Evolutionary conservation across 2,797 vertebrate genomes (phyloP), one percentile per base, ranked within the genome.

Genomic region (Peromyscus aztecus): DNA sequence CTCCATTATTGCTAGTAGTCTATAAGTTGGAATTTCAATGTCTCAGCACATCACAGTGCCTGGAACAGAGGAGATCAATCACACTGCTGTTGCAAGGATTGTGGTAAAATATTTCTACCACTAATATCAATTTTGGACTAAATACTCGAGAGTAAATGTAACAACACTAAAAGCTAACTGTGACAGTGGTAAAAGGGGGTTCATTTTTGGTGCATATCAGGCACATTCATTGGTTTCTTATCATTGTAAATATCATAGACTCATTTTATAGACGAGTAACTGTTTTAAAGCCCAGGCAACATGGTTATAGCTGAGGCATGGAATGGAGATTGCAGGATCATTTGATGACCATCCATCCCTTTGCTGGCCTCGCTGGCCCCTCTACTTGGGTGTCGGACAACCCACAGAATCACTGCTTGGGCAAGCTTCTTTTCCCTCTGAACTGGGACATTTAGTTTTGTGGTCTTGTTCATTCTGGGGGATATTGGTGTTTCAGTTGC

Each of bases 401-500:
- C 2, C 29, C 29, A 52, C 1, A 34, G 2, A 12, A 24, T 63
- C 31, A 67, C 8, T 21, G 11, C 19, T 31, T 34, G 40, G 59
- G 19, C 2, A 63, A 52, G 24, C 0, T 78, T 71, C 89, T 78
- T 52, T 75, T 52, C 3, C 52, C 81, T 31, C 55, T 61, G 43
- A 78, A 59, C 1, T 1, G 0, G 2, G 31, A n/a, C 27, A 3
- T 80, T 86, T 84, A 65, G 11, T 67, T 27, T 94, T 80, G 40
- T 37, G 65, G 34, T 49, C 29, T 76, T 86, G 27, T 61, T 43
- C 55, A 67, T 69, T 95, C 40, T 71, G 63, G 43, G 57, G 31
- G 11, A 80, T 14, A 29, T 23, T 13, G 7, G 34, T 78, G 73
- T 96, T 97, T 92, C 76, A 91, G 65, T 29, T 76, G 78, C 31